Conservation (phyloP, 2,888 invertebrate genomes). For the Balanococcus diminutus region DNA sequence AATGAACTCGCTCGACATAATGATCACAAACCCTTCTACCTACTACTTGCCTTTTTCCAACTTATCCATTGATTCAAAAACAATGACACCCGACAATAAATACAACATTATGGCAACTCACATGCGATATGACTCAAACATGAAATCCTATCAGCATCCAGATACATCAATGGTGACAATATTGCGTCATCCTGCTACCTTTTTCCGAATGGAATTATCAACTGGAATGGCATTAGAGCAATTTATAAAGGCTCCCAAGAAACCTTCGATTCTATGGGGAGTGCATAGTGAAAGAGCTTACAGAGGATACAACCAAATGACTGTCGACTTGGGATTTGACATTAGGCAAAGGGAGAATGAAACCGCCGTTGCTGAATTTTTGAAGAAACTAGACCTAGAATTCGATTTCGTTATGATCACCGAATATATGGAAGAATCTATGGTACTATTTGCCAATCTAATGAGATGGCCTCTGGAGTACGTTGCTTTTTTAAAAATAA, state of each 20-base stretch:
- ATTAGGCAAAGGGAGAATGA: not conserved
- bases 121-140: slow-evolving; percentile 57
- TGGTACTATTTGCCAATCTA: too few species aligned
- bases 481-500: slow-evolving; percentile 56
- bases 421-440: too few species aligned
- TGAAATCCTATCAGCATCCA: slow-evolving; percentile 54
- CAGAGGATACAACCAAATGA: slow-evolving; percentile 59
- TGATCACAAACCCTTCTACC: too few species aligned
- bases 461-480: slow-evolving; percentile 56
- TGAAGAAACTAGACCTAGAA: slow-evolving; percentile 57
- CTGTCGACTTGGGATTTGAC: slow-evolving; percentile 58
- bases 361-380: slow-evolving; percentile 54
- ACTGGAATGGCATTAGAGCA: not conserved
- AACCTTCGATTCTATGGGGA: not conserved
- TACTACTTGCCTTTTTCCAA: too few species aligned
- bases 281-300: not conserved
- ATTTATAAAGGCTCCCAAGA: not conserved
- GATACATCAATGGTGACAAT: not conserved
- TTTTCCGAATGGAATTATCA: not conserved
- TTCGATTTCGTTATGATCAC: slow-evolving; percentile 57
- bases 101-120: slow-evolving; percentile 59
- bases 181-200: not conserved
- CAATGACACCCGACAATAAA: slow-evolving; percentile 55
- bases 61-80: too few species aligned
- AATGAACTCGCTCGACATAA: too few species aligned